Percentiles rank a stretch among this genome's conserved stretches.
Evolutionary conservation across 2,797 vertebrate genomes (phyloP).

Genomic region (Sebastiscus tertius): DNA sequence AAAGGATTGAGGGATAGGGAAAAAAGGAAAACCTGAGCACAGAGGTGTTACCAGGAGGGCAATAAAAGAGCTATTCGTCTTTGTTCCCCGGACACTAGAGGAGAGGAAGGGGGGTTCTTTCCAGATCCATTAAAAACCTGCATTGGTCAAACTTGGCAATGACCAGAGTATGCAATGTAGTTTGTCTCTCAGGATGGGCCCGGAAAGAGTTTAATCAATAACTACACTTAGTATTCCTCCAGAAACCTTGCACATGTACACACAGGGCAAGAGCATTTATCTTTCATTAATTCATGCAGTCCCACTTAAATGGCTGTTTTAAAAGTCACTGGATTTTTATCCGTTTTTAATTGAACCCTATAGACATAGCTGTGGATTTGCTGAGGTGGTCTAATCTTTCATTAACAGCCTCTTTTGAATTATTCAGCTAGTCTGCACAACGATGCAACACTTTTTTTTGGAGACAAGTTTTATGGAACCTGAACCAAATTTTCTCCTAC

Average conservation of each 20-base stretch:
- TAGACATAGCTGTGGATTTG: slow-evolving; percentile 66
- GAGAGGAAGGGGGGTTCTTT: slow-evolving; percentile 51
- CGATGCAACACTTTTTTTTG: slow-evolving; percentile 37
- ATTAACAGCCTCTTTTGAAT: slow-evolving; percentile 69
- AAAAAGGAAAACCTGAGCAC: slow-evolving; percentile 58
- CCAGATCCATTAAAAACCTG: slow-evolving; percentile 74
- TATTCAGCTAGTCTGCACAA: slow-evolving; percentile 64
- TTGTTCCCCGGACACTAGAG: slow-evolving; percentile 73
- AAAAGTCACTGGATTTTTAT: slow-evolving; percentile 77
- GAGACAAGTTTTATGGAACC: slow-evolving; percentile 14
- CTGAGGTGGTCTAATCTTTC: slow-evolving; percentile 70
- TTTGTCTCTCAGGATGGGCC: slow-evolving; percentile 69
- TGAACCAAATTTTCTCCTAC: not conserved
- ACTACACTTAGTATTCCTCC: slow-evolving; percentile 70
- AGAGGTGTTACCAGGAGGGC: slow-evolving; percentile 74
- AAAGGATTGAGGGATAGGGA: slow-evolving; percentile 35
- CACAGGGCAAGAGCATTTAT: slow-evolving; percentile 70
- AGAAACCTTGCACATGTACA: slow-evolving; percentile 56
- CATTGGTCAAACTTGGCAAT: slow-evolving; percentile 67
- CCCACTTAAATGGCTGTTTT: slow-evolving; percentile 68
- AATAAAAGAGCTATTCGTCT: slow-evolving; percentile 82
- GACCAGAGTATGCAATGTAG: slow-evolving; percentile 57
- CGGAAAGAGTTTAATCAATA: slow-evolving; percentile 75
- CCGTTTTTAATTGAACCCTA: slow-evolving; percentile 79
- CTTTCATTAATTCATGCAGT: slow-evolving; percentile 75